Evolutionary conservation across 2,888 invertebrate species (phyloP).

Genomic region (Drosophila differens): DNA sequence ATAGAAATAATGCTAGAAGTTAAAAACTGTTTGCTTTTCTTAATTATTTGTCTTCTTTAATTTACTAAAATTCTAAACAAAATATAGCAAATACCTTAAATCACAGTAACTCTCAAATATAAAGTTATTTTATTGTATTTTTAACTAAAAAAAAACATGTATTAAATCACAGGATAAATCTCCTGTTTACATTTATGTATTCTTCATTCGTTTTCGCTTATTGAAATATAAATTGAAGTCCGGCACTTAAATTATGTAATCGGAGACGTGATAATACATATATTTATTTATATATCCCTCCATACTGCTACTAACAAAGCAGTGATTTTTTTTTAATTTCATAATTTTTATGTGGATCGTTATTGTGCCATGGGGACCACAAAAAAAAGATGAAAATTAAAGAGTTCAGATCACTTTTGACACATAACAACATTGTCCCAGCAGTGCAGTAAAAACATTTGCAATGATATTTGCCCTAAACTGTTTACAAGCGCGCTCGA

Average conservation of each 20-base stretch:
- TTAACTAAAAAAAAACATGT: not conserved
- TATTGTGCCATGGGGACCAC: not conserved
- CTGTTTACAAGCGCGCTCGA: constrained; percentile 67
- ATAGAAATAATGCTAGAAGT: not conserved
- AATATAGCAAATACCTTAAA: not conserved
- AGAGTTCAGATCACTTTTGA: constrained; percentile 24
- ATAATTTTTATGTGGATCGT: constrained; percentile 5
- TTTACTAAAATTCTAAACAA: not conserved
- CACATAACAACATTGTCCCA: constrained; percentile 51
- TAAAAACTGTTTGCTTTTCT: not conserved
- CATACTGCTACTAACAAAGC: constrained; percentile 7
- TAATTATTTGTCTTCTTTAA: not conserved
- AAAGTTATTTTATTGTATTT: not conserved
- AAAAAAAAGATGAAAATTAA: not conserved
- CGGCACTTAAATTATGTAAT: not conserved
- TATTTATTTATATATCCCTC: not conserved
- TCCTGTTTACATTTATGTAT: not conserved
- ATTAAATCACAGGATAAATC: not conserved
- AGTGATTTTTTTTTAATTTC: constrained; percentile 5
- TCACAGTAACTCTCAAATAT: not conserved
- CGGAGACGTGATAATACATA: not conserved
- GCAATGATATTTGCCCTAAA: constrained; percentile 64
- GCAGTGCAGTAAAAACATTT: constrained; percentile 63
- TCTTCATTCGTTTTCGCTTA: not conserved
- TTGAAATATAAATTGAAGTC: not conserved